Evolutionary conservation across 2,797 vertebrate species (phyloP), one percentile per base, ranked within the genome.

Genomic region (Agapornis canus): DNA sequence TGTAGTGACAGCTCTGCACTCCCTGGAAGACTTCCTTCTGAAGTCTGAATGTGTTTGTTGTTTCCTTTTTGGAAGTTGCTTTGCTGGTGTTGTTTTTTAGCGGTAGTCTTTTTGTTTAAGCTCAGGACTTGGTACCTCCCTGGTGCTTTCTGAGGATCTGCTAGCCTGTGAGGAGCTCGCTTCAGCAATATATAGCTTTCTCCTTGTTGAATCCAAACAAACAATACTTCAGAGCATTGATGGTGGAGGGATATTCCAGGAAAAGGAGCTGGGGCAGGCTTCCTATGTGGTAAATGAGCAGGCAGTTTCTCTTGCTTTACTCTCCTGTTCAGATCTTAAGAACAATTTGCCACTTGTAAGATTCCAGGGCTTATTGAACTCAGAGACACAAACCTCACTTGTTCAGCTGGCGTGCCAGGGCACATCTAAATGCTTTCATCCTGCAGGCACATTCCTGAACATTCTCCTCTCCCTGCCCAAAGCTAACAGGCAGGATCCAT

Each of bases 371-470:
- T 86, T 7, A 35, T 1, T 49, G 69, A 80, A 48, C 73, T 47
- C 5, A 0, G 77, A 86, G 68, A 92, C 65, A 92, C 82, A 91
- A n/a, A 87, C 21, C 43, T 59, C 18, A 5, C 82, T 93, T 81
- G 89, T 94, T 89, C 52, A 32, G 88, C 80, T 83, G 70, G 69
- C 85, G 0, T 91, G 91, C 86, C 76, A 63, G 84, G 92, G 82
- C 95, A 25, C 87, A 88, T 90, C 9, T 2, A 47, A 92, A 72
- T 5, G 0, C 68, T 75, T 89, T 48, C 23, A 56, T 96, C 92
- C 93, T 10, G 27, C 75, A 48, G 90, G 94, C 95, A 51, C 82
- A 91, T 96, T 93, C 85, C 27, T 93, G 80, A 69, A 40, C 13
- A 1, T 54, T 93, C 64, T 72, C 37, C 57, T 70, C 65, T 93